Evolutionary conservation across 2,113 vertebrate species (phyloP).

Genomic region (Coptodon rendalli): DNA sequence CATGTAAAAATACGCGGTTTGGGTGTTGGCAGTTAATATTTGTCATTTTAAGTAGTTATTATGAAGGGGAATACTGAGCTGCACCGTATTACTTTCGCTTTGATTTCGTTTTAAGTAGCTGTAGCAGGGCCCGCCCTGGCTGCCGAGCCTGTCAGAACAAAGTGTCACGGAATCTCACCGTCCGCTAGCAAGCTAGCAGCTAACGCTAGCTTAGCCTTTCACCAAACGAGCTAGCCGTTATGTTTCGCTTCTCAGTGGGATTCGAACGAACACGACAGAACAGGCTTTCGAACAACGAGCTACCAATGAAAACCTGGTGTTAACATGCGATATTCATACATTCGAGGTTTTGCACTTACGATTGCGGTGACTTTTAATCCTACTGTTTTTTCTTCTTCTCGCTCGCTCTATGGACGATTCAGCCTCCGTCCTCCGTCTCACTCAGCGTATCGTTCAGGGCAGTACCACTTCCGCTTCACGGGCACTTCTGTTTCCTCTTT

Average conservation of each 20-base stretch:
- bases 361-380: slow-evolving; percentile 64
- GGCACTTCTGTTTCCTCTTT: slow-evolving; percentile 72
- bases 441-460: slow-evolving; percentile 73
- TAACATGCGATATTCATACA: neutral
- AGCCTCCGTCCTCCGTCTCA: slow-evolving; percentile 71
- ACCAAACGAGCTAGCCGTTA: slow-evolving; percentile 21
- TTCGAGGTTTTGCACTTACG: slow-evolving; percentile 53
- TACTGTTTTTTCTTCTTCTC: slow-evolving; percentile 25
- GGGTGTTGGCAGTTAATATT: neutral
- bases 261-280: neutral
- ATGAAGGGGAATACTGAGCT: rapidly evolving
- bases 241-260: slow-evolving; percentile 32
- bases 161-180: slow-evolving; percentile 64
- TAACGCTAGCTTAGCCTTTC: slow-evolving; percentile 11
- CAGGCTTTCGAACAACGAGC: neutral
- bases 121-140: slow-evolving; percentile 34
- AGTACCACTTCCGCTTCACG: slow-evolving; percentile 76
- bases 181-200: slow-evolving; percentile 42
- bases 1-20: neutral
- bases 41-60: neutral
- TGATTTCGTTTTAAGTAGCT: slow-evolving; percentile 11
- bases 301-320: neutral
- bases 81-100: neutral
- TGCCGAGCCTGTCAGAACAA: slow-evolving; percentile 61
- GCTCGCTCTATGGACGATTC: slow-evolving; percentile 60